Conservation (phyloP, 2,797 vertebrate genomes). For the Hyperoplus immaculatus region DNA sequence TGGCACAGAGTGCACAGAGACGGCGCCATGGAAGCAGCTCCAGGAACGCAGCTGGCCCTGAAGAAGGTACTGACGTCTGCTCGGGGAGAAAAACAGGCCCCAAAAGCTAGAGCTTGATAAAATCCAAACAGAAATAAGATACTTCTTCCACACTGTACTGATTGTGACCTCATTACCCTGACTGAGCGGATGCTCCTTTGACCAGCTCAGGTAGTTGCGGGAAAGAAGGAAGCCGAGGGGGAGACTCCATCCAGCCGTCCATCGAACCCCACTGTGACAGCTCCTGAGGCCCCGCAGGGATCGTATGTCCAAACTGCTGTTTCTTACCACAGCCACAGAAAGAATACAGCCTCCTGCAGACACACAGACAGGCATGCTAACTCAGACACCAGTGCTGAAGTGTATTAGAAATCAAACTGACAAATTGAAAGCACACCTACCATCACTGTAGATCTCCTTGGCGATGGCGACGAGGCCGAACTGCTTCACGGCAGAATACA, state of each 20-base stretch:
- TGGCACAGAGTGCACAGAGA: constrained; percentile 88
- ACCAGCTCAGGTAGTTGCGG: constrained; percentile 89
- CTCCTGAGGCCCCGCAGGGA: constrained; percentile 86
- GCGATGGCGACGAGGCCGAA: constrained; percentile 88
- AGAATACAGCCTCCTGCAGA: constrained; percentile 88
- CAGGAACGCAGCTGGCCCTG: constrained; percentile 91
- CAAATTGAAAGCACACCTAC: constrained; percentile 72
- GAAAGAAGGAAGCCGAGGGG: constrained; percentile 92
- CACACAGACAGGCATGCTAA: background rate
- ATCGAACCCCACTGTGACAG: constrained; percentile 91
- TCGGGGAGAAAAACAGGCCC: constrained; percentile 32
- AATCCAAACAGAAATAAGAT: background rate
- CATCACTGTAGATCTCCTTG: constrained; percentile 90
- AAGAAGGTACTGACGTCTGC: constrained; percentile 90
- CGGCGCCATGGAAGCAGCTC: constrained; percentile 84
- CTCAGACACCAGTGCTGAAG: background rate
- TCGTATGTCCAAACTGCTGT: constrained; percentile 83
- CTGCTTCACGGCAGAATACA: constrained; percentile 91
- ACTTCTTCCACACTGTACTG: background rate
- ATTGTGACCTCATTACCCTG: constrained; percentile 79
- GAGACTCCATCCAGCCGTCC: constrained; percentile 94
- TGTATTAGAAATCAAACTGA: background rate
- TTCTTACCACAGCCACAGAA: constrained; percentile 89
- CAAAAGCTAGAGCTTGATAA: constrained; percentile 6
- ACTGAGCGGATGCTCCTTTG: constrained; percentile 88